A percentile compares a stretch with the other conserved stretches of the same genome.
Evolutionary conservation across 2,113 vertebrate genomes (phyloP).

Genomic region (Lepus americanus): DNA sequence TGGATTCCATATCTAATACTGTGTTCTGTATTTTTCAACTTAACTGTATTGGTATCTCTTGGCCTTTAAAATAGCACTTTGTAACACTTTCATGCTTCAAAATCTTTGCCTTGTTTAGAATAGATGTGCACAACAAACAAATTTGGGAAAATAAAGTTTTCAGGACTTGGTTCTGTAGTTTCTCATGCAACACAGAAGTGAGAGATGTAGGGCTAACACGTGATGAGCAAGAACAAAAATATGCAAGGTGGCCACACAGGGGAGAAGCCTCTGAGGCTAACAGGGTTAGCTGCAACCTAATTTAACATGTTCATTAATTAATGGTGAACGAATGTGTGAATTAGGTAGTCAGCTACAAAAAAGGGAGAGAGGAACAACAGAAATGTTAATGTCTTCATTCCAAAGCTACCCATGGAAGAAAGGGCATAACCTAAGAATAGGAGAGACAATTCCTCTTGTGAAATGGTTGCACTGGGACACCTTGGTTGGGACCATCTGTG

Average conservation of each 20-base stretch:
- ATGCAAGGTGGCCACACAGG: not conserved
- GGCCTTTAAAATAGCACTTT: not conserved
- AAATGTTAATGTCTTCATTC: not conserved
- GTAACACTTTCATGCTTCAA: not conserved
- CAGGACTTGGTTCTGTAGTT: constrained; percentile 12
- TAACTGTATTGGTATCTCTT: not conserved
- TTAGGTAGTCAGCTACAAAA: not conserved
- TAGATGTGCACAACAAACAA: not conserved
- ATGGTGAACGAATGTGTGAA: not conserved
- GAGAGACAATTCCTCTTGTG: not conserved
- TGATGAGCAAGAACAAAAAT: not conserved
- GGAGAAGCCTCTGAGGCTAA: not conserved
- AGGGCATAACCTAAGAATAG: not conserved
- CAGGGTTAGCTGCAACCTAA: not conserved
- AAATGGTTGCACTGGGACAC: not conserved
- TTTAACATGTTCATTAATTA: not conserved
- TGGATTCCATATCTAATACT: not conserved
- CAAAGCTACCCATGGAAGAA: not conserved
- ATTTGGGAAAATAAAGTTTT: not conserved
- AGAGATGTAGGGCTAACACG: not conserved
- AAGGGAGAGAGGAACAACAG: not conserved
- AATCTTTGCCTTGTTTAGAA: constrained; percentile 5
- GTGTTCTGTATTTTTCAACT: not conserved
- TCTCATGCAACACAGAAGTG: not conserved
- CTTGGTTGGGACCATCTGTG: not conserved